Conservation (phyloP, 2,888 invertebrate genomes). For the Meteorus cinctellus region DNA sequence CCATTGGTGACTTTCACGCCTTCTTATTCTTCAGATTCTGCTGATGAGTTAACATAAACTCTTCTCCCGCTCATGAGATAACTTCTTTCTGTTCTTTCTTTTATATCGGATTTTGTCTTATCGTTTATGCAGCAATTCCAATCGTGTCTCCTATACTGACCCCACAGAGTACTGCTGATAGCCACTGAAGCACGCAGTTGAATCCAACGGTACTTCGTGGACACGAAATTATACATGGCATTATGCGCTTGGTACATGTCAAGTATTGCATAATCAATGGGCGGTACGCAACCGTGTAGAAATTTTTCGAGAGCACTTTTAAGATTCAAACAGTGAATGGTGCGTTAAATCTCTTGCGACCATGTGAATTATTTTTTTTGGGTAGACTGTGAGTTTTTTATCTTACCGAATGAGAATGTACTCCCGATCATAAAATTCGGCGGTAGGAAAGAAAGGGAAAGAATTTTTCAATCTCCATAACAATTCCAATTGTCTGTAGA, state of each 20-base stretch:
- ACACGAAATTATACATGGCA: constrained; percentile 61
- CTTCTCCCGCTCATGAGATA: not conserved
- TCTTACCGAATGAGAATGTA: not conserved
- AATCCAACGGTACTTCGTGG: constrained; percentile 64
- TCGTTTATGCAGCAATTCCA: not conserved
- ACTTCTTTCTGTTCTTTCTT: not conserved
- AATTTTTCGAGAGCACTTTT: constrained; percentile 35
- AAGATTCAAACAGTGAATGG: not conserved
- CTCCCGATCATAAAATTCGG: not conserved
- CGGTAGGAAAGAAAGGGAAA: not conserved
- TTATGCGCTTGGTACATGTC: constrained; percentile 46
- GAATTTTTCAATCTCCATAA: not conserved
- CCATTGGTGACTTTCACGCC: not conserved
- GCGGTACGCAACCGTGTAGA: constrained; percentile 44
- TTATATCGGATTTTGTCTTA: not conserved
- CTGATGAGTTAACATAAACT: not conserved
- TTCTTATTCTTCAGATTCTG: not conserved
- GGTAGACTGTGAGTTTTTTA: constrained; percentile 9
- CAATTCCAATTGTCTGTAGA: not conserved
- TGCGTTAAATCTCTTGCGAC: constrained; percentile 30
- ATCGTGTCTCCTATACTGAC: not conserved
- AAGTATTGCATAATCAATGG: constrained; percentile 63
- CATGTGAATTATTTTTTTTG: constrained; percentile 15
- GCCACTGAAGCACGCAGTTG: constrained; percentile 56
- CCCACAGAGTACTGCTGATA: constrained; percentile 36